Evolutionary conservation across 2,888 invertebrate genomes (phyloP).

Genomic region (Nysson spinosus): DNA sequence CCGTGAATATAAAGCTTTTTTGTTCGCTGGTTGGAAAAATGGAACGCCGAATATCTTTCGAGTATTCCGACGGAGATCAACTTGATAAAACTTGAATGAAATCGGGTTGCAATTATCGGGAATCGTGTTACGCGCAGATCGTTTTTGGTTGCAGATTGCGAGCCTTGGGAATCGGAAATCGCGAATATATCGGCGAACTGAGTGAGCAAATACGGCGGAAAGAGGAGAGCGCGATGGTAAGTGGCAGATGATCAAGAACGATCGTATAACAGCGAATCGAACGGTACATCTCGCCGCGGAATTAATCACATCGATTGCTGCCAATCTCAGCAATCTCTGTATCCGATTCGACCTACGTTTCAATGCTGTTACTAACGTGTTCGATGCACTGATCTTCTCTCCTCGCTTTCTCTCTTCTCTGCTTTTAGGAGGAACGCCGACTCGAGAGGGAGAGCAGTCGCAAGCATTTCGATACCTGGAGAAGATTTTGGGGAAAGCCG

Average conservation of each 20-base stretch:
- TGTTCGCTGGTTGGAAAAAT: too few relatives aligned
- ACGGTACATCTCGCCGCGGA: conserved; percentile 13
- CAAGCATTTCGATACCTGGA: conserved; percentile 87
- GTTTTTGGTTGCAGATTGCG: conserved; percentile 57
- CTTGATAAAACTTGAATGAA: not conserved
- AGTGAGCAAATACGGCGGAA: conserved; percentile 69
- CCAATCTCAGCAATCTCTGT: conserved; percentile 2
- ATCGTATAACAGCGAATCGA: conserved; percentile 11
- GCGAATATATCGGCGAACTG: conserved; percentile 66
- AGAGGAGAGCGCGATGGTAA: conserved; percentile 65
- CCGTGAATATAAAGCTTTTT: not conserved
- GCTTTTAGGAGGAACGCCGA: conserved; percentile 80
- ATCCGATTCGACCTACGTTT: not conserved
- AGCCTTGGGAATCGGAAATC: conserved; percentile 56
- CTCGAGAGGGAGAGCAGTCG: conserved; percentile 83
- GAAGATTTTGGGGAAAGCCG: conserved; percentile 88
- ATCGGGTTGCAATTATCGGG: not conserved
- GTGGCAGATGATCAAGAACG: conserved; percentile 42
- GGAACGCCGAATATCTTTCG: too few relatives aligned
- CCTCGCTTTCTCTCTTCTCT: too few relatives aligned
- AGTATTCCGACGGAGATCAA: too few relatives aligned
- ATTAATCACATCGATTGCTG: conserved; percentile 3
- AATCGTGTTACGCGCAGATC: not conserved
- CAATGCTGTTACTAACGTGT: conserved; percentile 10
- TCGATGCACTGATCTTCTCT: not conserved